A percentile compares a stretch with the other conserved stretches of the same genome.
Evolutionary conservation across 1,140 invertebrate species (phyloP).

Genomic region (Microplitis demolitor): DNA sequence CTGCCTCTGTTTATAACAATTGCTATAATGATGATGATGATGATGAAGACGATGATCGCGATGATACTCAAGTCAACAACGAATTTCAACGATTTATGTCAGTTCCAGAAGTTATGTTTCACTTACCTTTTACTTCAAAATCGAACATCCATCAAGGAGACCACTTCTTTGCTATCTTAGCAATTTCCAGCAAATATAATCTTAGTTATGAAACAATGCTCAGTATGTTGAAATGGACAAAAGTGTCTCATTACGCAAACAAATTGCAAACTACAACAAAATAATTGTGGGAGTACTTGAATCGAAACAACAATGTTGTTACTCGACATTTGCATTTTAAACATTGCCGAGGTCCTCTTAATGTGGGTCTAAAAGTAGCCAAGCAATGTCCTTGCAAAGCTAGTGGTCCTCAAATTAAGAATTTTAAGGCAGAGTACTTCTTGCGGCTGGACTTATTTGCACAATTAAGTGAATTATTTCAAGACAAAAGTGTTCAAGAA

Average conservation of each 20-base stretch:
- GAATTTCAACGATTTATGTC: background rate
- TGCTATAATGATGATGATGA: background rate
- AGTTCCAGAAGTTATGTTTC: background rate
- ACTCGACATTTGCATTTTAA: constrained; percentile 9
- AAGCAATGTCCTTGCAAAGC: constrained; percentile 15
- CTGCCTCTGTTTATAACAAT: background rate
- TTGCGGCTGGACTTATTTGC: constrained; percentile 6
- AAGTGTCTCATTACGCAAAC: background rate
- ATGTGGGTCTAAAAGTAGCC: background rate
- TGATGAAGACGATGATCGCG: background rate
- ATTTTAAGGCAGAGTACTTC: constrained; percentile 1
- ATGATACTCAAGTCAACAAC: background rate
- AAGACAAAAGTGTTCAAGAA: background rate
- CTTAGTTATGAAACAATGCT: background rate
- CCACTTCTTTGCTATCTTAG: background rate
- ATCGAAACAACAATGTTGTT: background rate
- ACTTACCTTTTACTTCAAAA: background rate
- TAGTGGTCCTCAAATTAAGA: constrained; percentile 17
- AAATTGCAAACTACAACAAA: constrained; percentile 4
- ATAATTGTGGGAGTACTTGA: background rate
- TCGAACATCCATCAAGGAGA: background rate
- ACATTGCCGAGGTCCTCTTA: background rate
- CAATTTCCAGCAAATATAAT: background rate
- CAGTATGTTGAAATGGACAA: background rate
- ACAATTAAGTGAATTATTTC: constrained; percentile 21